Base-by-base conservation (phyloP, 2,888 invertebrate species). In the Lasius platythorax region DNA sequence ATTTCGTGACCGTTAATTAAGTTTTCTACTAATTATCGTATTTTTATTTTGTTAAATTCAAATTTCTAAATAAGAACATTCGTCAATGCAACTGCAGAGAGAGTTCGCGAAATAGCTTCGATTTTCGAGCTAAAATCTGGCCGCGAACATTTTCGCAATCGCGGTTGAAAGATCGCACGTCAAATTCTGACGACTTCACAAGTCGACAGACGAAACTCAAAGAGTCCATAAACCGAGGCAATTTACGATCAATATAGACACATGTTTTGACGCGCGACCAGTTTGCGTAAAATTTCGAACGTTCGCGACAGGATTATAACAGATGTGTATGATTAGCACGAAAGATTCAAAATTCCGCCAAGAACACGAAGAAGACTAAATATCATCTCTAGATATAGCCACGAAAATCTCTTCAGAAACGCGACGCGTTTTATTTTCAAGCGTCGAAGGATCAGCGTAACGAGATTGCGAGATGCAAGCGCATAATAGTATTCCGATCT, bases 241-340 rank as follows among this genome's bases (percentile, higher is more conserved):
- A 79, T 79, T 79, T 61, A 61, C 46, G 58, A 79, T 79, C 58
- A 33, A 79, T 70, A 56, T n/a, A 46, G 33, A 58, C 72, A 53
- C 23, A 6, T 67, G 58, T 79, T 61, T 58, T 33, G 46, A 58
- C 79, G 43, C 58, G 46, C 23, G 58, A 23, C 23, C 18, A 78
- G 43, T 58, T 76, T 58, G 23, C 33, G 33, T 8, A n/a, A 70
- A 79, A 79, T 18, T 79, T 79, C 23, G 43, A 43, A 58, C 30
- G 43, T 46, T 70, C 40, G 43, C 33, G 70, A 58, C 70, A 18
- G 15, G 43, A 70, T 79, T 46, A 23, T 30, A 78, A 30, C 28
- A 18, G n/a, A 18, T n/a, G 30, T 58, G 2, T 15, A 30, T 61
- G 43, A 79, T 79, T 70, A 72, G 33, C 23, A 18, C 43, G 79